These are phyloP conservation scores for Pteria penguin DNA, from an alignment of 2,888 invertebrate species.

Conservation along the genomic window DNA sequence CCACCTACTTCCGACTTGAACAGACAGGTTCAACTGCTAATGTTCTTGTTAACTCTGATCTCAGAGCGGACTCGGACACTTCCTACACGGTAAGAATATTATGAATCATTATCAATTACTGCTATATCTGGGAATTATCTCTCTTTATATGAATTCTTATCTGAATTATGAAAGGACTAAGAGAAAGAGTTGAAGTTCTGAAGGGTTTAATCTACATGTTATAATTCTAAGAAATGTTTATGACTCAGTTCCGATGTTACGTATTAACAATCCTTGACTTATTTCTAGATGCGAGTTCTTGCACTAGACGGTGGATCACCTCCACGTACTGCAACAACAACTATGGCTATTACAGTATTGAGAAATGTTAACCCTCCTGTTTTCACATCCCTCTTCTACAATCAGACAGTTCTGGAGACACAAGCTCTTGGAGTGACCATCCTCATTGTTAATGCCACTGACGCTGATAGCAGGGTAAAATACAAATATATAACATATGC, in stretches of 20 bases:
- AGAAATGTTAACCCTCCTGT: constrained; percentile 67
- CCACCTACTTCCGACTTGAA: constrained; percentile 63
- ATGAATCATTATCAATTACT: no score
- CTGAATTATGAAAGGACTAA: no score
- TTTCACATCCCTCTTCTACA: constrained; percentile 43
- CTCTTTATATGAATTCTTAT: no score
- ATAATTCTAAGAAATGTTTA: no score
- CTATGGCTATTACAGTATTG: constrained; percentile 56
- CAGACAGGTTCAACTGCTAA: constrained; percentile 53
- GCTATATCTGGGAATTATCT: no score
- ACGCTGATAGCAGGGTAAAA: constrained; percentile 63
- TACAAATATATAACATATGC: no score
- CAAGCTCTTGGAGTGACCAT: constrained; percentile 53
- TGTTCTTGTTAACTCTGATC: constrained; percentile 52
- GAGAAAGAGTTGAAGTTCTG: no score
- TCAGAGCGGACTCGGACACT: constrained; percentile 51
- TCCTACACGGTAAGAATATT: constrained; percentile 61
- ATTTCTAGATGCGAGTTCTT: constrained; percentile 67
- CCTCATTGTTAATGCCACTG: constrained; percentile 57
- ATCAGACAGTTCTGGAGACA: constrained; percentile 63
- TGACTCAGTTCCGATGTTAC: no score
- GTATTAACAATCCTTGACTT: no score
- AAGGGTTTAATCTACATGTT: no score
- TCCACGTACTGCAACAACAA: constrained; percentile 47
- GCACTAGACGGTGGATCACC: constrained; percentile 70